phyloP scores from a whole-genome alignment of 23 tunicate genomes.

The Trididemnum miniatum region DNA sequence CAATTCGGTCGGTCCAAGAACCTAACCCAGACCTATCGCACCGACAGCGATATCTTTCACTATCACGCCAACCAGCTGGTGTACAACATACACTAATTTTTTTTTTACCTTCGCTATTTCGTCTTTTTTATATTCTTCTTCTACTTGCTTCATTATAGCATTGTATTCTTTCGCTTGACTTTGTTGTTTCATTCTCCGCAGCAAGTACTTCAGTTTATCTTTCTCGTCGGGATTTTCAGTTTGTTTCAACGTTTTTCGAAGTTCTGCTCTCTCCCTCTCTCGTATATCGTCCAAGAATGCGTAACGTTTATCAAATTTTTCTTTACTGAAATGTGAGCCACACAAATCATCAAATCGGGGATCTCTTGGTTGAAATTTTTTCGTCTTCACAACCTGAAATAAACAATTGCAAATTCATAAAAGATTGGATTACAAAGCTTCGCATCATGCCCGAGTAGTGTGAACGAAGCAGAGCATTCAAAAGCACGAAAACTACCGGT shows the following conservation, averaged over 20 bases:
- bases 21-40: too few species aligned
- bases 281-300: slow-evolving; percentile 60
- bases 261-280: slow-evolving; percentile 42
- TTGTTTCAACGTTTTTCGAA: slow-evolving; percentile 34
- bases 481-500: too few species aligned
- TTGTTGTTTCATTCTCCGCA: slow-evolving; percentile 63
- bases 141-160: slow-evolving; percentile 26
- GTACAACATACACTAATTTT: too few species aligned
- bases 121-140: slow-evolving; percentile 45
- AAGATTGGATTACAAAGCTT: too few species aligned
- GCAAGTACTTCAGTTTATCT: slow-evolving; percentile 36
- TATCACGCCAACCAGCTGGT: too few species aligned
- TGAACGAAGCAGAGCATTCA: too few species aligned
- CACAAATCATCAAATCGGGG: slow-evolving; percentile 92
- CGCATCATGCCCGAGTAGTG: too few species aligned
- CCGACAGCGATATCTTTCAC: too few species aligned
- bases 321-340: slow-evolving; percentile 77
- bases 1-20: too few species aligned
- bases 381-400: slow-evolving; percentile 27
- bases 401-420: too few species aligned
- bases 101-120: slow-evolving; percentile 68
- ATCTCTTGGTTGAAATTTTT: slow-evolving; percentile 39
- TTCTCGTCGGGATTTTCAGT: slow-evolving; percentile 12
- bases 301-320: slow-evolving; percentile 58
- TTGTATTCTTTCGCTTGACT: slow-evolving; percentile 32